Base-by-base conservation (phyloP, 2,797 vertebrate genomes). In the Falco novaeseelandiae region DNA sequence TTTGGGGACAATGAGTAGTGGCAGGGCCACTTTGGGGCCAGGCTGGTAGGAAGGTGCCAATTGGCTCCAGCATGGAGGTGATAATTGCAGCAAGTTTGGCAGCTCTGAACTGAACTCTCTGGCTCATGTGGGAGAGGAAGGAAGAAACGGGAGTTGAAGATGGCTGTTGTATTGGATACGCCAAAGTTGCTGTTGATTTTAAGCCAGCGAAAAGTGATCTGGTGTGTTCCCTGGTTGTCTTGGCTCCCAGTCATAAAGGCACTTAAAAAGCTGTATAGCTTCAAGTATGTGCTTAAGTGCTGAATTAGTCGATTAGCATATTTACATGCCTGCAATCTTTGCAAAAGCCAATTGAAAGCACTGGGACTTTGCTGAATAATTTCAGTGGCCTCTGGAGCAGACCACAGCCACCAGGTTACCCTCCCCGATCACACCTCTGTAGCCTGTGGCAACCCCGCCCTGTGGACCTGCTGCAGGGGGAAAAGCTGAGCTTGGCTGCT, bases 211-310 rank as follows among this genome's bases (percentile, higher is more conserved):
- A 82, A 80, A 86, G 90, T 5, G 55, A 73, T 77, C 55, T 90
- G 57, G 44, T 91, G 30, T 4, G 17, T 52, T 94, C 86, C 49
- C 54, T 78, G 10, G 1, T 46, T 58, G 36, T 77, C 91, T 90
- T 96, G 93, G 90, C 80, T 96, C 62, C 34, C 9, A 12, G 83
- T 95, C 85, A 51, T n/a, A 44, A 82, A 88, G 69, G 34, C 96
- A 91, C 93, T 95, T 91, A 72, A 48, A 91, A 78, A 93, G 65
- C 76, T 91, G 82, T 92, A 57, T 10, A 36, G 73, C 58, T 93
- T 93, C 85, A 95, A 96, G 92, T 80, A 55, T 66, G 77, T 82
- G 49, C 77, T 96, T 65, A 95, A 96, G 89, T 55, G 72, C 76
- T 95, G 84, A 87, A 65, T 74, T 72, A 83, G 80, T 30, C 72